These are phyloP conservation scores for Flexamia atlantica DNA, from an alignment of 2,888 invertebrate species.

Conservation along the genomic window DNA sequence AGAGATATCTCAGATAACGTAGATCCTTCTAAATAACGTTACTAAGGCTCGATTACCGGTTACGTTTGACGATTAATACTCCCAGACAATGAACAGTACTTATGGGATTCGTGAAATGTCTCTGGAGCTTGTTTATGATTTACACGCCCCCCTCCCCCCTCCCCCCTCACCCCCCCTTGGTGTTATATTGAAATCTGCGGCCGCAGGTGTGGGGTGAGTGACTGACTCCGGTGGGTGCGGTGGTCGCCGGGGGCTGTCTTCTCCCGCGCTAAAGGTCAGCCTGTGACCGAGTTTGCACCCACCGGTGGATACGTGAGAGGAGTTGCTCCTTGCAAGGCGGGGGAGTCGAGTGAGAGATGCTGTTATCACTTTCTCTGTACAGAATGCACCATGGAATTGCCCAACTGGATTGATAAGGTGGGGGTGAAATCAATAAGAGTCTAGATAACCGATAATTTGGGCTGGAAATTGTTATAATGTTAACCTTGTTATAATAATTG, in stretches of 20 bases:
- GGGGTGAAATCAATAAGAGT: too few species aligned
- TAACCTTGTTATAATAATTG: too few species aligned
- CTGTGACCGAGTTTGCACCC: conserved; percentile 13
- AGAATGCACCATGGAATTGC: too few species aligned
- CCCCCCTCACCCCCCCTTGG: not conserved
- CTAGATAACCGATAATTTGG: too few species aligned
- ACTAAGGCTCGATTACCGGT: not conserved
- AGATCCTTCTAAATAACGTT: not conserved
- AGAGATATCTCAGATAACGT: conserved; percentile 1
- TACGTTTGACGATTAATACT: not conserved
- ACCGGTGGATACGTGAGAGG: too few species aligned
- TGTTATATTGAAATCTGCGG: conserved; percentile 10
- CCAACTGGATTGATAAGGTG: too few species aligned
- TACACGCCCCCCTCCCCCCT: not conserved
- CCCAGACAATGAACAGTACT: not conserved
- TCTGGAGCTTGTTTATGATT: conserved; percentile 23
- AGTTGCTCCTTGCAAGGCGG: too few species aligned
- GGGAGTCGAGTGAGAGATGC: too few species aligned
- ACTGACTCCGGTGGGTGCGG: not conserved
- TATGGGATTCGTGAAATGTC: conserved; percentile 34
- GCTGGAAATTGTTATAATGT: too few species aligned
- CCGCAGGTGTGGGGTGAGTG: conserved; percentile 3
- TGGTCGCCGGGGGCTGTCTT: not conserved
- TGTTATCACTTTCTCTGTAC: too few species aligned
- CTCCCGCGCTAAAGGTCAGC: conserved; percentile 6